Base-by-base conservation (phyloP, 2,113 vertebrate genomes). In the Aspidoscelis tigris region DNA sequence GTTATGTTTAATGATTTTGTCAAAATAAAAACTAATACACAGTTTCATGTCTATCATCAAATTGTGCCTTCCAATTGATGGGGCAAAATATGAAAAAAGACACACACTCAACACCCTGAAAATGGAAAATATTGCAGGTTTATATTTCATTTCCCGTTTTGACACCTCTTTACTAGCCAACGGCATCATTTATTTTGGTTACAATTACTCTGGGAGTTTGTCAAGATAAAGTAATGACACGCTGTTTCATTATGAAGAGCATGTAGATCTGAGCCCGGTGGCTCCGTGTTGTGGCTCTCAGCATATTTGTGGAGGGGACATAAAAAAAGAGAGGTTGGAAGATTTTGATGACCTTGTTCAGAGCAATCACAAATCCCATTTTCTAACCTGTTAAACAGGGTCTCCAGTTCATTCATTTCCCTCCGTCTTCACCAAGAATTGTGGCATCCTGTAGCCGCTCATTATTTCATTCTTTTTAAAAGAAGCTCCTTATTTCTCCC, bases 1-100 rank as follows among this genome's bases (percentile, higher is more conserved):
- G 93, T 96, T 97, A 97, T 96, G 96, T 96, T 97, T 97, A 99
- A 98, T 97, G 96, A 97, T 97, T 97, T 96, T 98, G 97, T 98
- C 97, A 98, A 96, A 97, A 96, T 97, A 97, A 97, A 96, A 96
- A 95, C 95, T 94, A 96, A 96, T 95, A 93, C 95, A 93, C 88
- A 93, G 91, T 94, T 95, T 96, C 96, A 95, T 93, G 96, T 97
- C 96, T 93, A 94, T 98, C 97, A 97, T 94, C 94, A 96, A 95
- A 96, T 96, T 95, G 95, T 92, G 90, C 92, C 93, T 94, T 95
- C 95, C 96, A 95, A 94, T 96, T 90, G 95, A 95, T 87, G 61
- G 88, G 91, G 80, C 84, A 80, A 86, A 80, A 86, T 80, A 93
- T 96, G 95, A 96, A 96, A 96, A 95, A 96, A 94, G 95, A 95